Conservation (phyloP, 2,888 invertebrate genomes). For the Acronicta alni region DNA sequence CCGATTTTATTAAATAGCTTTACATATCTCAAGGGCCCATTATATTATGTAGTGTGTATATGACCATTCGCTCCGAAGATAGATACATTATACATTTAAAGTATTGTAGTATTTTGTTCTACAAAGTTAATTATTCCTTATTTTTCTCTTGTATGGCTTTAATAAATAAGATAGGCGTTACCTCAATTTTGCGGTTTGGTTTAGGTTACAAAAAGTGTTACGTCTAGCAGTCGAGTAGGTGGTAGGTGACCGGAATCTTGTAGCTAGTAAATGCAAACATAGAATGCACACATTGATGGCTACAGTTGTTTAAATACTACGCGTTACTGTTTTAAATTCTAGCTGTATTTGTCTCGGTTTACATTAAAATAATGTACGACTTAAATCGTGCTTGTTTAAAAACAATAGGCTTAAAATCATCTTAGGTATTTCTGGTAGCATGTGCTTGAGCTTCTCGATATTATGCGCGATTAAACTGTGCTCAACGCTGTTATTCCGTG, state of each 20-base stretch:
- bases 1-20: no score
- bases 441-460: no score
- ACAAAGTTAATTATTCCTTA: no score
- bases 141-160: no score
- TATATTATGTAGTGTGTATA: no score
- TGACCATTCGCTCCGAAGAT: no score
- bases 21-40: no score
- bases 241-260: slow-evolving; percentile 1
- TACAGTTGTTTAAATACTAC: slow-evolving; percentile 44
- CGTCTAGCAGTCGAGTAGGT: background rate
- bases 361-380: background rate
- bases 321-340: slow-evolving; percentile 1
- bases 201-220: background rate
- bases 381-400: background rate
- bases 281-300: background rate
- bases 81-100: no score
- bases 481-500: no score
- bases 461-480: no score
- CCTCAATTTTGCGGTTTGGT: background rate
- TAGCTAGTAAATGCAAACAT: slow-evolving; percentile 37
- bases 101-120: no score
- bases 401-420: background rate
- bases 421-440: no score
- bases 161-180: background rate
- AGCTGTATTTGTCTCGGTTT: background rate